Conservation (phyloP, 2,797 vertebrate genomes). For the Heterohyrax brucei region DNA sequence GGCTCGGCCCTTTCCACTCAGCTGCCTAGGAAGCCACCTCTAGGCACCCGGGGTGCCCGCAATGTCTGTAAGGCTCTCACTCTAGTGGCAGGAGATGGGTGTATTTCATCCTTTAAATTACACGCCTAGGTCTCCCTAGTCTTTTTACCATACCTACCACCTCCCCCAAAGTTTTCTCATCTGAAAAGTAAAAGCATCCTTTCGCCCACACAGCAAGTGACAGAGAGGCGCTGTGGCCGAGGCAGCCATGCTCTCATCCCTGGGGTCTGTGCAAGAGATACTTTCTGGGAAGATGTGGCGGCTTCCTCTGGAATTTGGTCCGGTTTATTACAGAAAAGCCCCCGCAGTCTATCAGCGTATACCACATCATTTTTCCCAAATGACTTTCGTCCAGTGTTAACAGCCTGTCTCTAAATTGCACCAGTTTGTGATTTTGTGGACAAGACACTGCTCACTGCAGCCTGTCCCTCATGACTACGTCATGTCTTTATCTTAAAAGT, state of each 20-base stretch:
- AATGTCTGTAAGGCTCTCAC: too few species aligned
- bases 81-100: too few species aligned
- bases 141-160: neutral
- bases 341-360: too few species aligned
- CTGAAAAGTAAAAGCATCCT: neutral
- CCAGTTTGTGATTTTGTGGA: accelerated
- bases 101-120: neutral
- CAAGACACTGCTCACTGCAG: accelerated
- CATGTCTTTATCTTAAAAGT: neutral
- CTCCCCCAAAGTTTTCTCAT: neutral
- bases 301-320: neutral
- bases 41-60: neutral
- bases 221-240: neutral
- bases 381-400: neutral
- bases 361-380: neutral
- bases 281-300: neutral
- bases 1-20: neutral
- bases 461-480: neutral
- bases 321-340: neutral
- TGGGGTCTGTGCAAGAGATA: neutral
- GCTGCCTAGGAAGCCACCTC: neutral
- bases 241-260: neutral
- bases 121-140: accelerated
- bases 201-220: neutral
- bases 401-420: neutral